These are phyloP conservation scores for Sardinella longiceps DNA, from an alignment of 2,797 vertebrate species.

Conservation along the genomic window DNA sequence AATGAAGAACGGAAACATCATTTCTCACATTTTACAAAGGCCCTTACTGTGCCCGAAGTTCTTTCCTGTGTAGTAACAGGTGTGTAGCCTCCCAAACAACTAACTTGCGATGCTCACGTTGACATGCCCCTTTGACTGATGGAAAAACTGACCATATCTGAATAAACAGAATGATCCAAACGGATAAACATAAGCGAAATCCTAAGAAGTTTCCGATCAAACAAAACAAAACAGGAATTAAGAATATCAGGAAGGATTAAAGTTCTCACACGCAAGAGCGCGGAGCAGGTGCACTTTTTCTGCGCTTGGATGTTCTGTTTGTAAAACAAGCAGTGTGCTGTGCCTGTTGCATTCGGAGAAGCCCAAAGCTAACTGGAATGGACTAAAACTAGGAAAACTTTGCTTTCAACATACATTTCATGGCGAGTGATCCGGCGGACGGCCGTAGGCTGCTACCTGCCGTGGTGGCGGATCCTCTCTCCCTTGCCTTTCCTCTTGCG, in stretches of 20 bases:
- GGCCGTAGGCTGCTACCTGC: constrained; percentile 41
- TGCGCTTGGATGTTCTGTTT: not conserved
- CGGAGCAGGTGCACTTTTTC: constrained; percentile 28
- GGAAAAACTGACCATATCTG: not conserved
- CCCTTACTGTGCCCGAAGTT: not conserved
- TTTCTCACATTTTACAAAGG: not conserved
- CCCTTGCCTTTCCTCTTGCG: constrained; percentile 24
- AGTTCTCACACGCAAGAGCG: not conserved
- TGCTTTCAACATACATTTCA: constrained; percentile 45
- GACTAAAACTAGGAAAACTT: constrained; percentile 39
- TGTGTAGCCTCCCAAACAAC: not conserved
- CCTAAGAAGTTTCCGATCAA: not conserved
- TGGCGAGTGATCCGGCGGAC: constrained; percentile 12
- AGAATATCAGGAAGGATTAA: not conserved
- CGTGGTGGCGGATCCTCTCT: constrained; percentile 36
- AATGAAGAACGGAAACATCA: too few species aligned
- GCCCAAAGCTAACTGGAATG: not conserved
- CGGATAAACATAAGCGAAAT: not conserved
- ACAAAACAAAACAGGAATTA: not conserved
- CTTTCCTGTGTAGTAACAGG: not conserved
- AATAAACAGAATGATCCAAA: not conserved
- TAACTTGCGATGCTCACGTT: not conserved
- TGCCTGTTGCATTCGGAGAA: constrained; percentile 38
- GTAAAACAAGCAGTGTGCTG: constrained; percentile 20
- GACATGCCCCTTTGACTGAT: not conserved